Conservation (phyloP, 2,797 vertebrate genomes). For the Acrocephalus scirpaceus region DNA sequence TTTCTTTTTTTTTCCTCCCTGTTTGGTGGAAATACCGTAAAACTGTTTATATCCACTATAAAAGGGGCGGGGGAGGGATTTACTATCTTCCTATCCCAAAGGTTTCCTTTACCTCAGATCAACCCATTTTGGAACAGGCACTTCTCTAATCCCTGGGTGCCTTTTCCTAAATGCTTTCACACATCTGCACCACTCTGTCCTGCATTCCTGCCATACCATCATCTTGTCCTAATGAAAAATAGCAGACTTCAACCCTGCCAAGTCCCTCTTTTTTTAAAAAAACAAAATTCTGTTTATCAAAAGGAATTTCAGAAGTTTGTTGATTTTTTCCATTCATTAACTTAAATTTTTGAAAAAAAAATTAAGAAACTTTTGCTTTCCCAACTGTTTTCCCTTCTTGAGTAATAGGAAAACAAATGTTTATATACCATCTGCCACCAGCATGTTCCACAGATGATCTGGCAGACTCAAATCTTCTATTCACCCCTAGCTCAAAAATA, state of each 20-base stretch:
- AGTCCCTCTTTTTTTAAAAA: not conserved
- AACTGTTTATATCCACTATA: constrained; percentile 61
- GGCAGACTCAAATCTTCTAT: not conserved
- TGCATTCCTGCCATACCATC: constrained; percentile 61
- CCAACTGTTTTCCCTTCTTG: constrained; percentile 57
- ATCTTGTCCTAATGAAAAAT: constrained; percentile 62
- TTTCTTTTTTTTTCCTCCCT: not conserved
- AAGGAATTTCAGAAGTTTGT: constrained; percentile 61
- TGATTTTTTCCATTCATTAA: constrained; percentile 64
- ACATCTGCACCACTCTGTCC: constrained; percentile 63
- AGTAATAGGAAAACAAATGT: constrained; percentile 53
- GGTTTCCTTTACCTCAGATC: constrained; percentile 71
- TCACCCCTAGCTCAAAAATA: constrained; percentile 29
- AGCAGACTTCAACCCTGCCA: constrained; percentile 28
- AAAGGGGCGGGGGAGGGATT: not conserved
- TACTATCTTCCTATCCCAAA: constrained; percentile 65
- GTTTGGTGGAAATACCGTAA: constrained; percentile 59
- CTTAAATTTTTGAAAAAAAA: constrained; percentile 46
- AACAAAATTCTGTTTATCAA: constrained; percentile 59
- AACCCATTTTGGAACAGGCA: constrained; percentile 61
- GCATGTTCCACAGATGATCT: constrained; percentile 54
- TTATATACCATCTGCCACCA: constrained; percentile 50
- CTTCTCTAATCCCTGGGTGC: constrained; percentile 50
- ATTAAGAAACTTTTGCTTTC: constrained; percentile 55
- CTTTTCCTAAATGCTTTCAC: constrained; percentile 59